Percentiles rank a stretch among this genome's conserved stretches.
These are phyloP conservation scores for Aphaenogaster rudis DNA, from an alignment of 1,140 invertebrate species.

Conservation along the genomic window DNA sequence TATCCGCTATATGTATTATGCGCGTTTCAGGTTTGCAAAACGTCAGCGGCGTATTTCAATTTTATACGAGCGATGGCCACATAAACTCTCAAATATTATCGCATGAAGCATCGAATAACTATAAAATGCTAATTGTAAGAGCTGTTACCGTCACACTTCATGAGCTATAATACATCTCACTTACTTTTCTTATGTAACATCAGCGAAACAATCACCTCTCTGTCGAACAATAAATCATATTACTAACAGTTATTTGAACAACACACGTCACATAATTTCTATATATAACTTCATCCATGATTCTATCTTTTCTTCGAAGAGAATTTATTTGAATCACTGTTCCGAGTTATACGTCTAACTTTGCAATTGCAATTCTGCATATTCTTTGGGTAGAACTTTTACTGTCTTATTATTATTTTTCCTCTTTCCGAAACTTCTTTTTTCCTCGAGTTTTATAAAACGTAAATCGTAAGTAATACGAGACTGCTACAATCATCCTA, in stretches of 20 bases:
- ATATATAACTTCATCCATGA: background rate
- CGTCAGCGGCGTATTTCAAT: slow-evolving; percentile 81
- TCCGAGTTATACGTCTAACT: slow-evolving; percentile 14
- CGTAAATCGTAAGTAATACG: slow-evolving; percentile 18
- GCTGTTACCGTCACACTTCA: background rate
- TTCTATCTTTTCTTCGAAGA: background rate
- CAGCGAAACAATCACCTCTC: background rate
- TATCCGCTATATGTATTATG: background rate
- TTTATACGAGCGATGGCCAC: slow-evolving; percentile 76
- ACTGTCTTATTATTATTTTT: background rate
- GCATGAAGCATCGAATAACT: background rate
- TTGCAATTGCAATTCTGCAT: background rate
- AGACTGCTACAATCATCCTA: slow-evolving; percentile 14
- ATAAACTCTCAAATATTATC: background rate
- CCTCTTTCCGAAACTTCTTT: background rate
- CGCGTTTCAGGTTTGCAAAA: slow-evolving; percentile 78
- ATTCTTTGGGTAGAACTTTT: slow-evolving; percentile 33
- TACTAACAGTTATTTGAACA: background rate
- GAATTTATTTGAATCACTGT: slow-evolving; percentile 2
- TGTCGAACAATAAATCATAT: slow-evolving; percentile 38
- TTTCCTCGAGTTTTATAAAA: slow-evolving; percentile 32
- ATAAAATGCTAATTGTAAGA: background rate
- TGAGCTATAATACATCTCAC: background rate
- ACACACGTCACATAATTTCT: slow-evolving; percentile 13
- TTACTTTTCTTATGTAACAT: background rate